Evolutionary conservation across 2,888 invertebrate species (phyloP), one percentile per base, ranked within the genome.

Genomic region (Protula sp.): DNA sequence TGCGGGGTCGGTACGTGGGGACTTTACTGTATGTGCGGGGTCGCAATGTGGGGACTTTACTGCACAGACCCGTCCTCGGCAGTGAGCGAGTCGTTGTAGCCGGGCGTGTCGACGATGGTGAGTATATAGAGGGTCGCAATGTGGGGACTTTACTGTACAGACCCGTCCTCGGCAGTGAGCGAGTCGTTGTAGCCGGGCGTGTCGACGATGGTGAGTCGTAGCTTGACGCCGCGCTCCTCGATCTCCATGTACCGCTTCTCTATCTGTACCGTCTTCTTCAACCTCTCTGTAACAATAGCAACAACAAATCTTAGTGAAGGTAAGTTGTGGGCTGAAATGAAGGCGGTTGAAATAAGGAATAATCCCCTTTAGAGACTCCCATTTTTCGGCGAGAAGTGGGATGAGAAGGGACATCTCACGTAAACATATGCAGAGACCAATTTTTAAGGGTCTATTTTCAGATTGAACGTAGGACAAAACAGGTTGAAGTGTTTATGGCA

Each of bases 211-310:
- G 77, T 78, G 30, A 81, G 70, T 47, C 80, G 60, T 29, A 81
- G 70, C 59, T 80, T 79, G n/a, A 81, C 81, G 19, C 80, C 80
- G 57, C 78, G 70, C 65, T 81, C 81, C 62, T 81, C 81, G 27
- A 81, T 79, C 69, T 81, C 81, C 58, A 81, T 90, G 9, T 92
- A 92, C 1, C 94, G 94, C 38, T 94, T 94, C 77, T 94, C 94
- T 53, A 97, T 83, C 79, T 92, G 90, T 1, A 97, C 93, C 0
- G 94, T 95, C 81, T 93, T 92, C 75, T 90, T 89, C 38, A 86
- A 76, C 53, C 84, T 82, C 80, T 93, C 93, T 91, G 79, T 26
- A 81, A 68, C n/a, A 2, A 14, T 38, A 38, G 19, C 38, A 14
- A 19, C 26, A 5, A 50, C 22, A 14, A 9, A 50, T 50, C 5